Evolutionary conservation across 2,113 vertebrate genomes (phyloP), one percentile per base, ranked within the genome.

Genomic region (Pachycephala philippinensis): DNA sequence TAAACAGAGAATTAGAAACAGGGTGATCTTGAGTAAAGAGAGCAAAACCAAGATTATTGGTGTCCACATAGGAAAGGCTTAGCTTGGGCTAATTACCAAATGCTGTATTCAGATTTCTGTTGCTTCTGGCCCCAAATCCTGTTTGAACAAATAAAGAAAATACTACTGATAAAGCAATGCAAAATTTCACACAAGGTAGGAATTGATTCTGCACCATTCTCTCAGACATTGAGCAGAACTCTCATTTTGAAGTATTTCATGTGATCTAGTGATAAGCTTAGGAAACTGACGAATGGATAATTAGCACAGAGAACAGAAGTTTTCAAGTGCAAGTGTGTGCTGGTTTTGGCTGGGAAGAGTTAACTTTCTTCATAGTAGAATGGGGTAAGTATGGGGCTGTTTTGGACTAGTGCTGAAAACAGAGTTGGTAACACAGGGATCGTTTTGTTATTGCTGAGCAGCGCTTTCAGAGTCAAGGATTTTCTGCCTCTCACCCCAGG

Each of bases 1-100:
- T 96, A 97, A 97, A 97, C 90, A 90, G 81, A 96, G 87, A 71
- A 96, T 87, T 90, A 91, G 77, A 88, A 92, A 91, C 49, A 91
- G 78, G 42, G 82, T 86, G 72, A 82, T 95, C 78, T 91, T 86
- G 75, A 96, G 75, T 90, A 91, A 94, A 90, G 95, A 87, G 56
- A 95, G 61, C 76, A 95, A 69, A 95, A 95, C 85, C 74, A 96
- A 93, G 87, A 92, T 97, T 96, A 94, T 35, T 95, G 49, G 30
- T 94, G 74, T 35, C 52, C 39, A 86, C 79, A 91, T n/a, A 91
- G 61, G 60, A 95, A 94, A 90, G 39, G 90, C 81, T 96, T 96
- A 84, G 90, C 59, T 90, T 76, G 93, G 90, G 94, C 84, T 95
- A 95, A 89, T 84, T 94, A 95, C 80, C 90, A 96, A 95, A 92